phyloP scores from a whole-genome alignment of 2,797 vertebrate genomes.

The Neoniphon sammara region DNA sequence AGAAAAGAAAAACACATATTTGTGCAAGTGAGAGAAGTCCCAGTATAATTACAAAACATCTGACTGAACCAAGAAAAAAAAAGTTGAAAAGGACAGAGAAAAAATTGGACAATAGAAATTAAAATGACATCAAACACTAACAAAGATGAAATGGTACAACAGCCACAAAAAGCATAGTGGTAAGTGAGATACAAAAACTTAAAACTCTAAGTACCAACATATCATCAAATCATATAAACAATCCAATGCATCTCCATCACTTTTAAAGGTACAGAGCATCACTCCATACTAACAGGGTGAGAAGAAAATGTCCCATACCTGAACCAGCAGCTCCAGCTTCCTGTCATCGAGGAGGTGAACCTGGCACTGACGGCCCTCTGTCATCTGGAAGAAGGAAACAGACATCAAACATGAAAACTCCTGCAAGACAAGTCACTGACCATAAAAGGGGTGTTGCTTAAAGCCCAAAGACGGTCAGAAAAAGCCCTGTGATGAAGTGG shows the following conservation, averaged over 20 bases:
- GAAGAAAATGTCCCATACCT: conserved; percentile 81
- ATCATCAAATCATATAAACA: neutral
- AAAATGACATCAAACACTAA: neutral
- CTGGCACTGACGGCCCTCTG: conserved; percentile 94
- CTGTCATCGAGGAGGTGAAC: conserved; percentile 94
- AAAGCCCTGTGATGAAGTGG: conserved; percentile 17
- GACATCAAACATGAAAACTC: conserved; percentile 24
- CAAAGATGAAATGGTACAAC: neutral
- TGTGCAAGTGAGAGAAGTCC: too few species aligned
- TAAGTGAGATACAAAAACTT: too few species aligned
- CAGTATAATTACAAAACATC: too few species aligned
- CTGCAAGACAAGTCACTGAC: conserved; percentile 1
- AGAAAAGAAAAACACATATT: neutral
- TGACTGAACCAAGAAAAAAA: too few species aligned
- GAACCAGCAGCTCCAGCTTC: conserved; percentile 96
- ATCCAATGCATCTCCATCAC: neutral
- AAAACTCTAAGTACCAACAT: too few species aligned
- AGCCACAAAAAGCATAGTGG: too few species aligned
- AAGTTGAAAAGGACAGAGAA: too few species aligned
- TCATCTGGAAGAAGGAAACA: conserved; percentile 87
- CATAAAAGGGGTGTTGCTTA: neutral
- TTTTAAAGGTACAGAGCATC: neutral
- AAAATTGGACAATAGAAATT: too few species aligned
- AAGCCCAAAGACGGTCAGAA: too few species aligned
- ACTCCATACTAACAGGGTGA: neutral